Evolutionary conservation across 1,140 invertebrate genomes (phyloP).

Genomic region (Saccostrea cuccullata): DNA sequence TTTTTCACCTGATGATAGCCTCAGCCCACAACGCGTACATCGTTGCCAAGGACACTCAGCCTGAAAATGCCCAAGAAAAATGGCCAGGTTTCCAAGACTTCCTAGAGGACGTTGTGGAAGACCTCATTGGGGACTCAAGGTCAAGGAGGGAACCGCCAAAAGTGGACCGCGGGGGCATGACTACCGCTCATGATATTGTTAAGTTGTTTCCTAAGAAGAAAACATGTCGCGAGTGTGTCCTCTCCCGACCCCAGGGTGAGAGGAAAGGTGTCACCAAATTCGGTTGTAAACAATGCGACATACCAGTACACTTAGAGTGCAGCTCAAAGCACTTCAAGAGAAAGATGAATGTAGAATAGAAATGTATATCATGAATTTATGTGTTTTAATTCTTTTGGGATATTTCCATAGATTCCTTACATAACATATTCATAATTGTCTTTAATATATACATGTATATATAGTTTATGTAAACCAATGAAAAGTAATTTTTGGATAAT

Average conservation of each 20-base stretch:
- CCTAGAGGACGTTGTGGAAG: background rate
- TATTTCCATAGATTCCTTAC: too few species aligned
- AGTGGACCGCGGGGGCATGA: background rate
- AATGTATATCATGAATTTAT: too few species aligned
- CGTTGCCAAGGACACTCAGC: background rate
- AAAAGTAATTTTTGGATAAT: too few species aligned
- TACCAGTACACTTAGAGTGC: too few species aligned
- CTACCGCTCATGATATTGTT: background rate
- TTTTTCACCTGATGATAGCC: background rate
- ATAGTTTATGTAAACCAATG: too few species aligned
- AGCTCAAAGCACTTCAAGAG: too few species aligned
- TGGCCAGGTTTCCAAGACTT: background rate
- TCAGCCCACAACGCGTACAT: conserved; percentile 44
- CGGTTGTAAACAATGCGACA: too few species aligned
- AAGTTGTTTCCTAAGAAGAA: conserved; percentile 28
- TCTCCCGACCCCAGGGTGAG: background rate
- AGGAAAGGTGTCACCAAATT: too few species aligned
- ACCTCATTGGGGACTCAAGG: conserved; percentile 23
- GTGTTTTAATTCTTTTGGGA: too few species aligned
- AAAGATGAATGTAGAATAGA: too few species aligned
- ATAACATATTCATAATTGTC: too few species aligned
- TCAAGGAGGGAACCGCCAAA: background rate
- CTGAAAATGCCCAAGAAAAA: background rate
- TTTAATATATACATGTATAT: too few species aligned
- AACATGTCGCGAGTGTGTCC: conserved; percentile 7